Percentiles rank a stretch among this genome's conserved stretches.
These are phyloP conservation scores for Cuculus canorus DNA, from an alignment of 2,797 vertebrate genomes.

Conservation along the genomic window DNA sequence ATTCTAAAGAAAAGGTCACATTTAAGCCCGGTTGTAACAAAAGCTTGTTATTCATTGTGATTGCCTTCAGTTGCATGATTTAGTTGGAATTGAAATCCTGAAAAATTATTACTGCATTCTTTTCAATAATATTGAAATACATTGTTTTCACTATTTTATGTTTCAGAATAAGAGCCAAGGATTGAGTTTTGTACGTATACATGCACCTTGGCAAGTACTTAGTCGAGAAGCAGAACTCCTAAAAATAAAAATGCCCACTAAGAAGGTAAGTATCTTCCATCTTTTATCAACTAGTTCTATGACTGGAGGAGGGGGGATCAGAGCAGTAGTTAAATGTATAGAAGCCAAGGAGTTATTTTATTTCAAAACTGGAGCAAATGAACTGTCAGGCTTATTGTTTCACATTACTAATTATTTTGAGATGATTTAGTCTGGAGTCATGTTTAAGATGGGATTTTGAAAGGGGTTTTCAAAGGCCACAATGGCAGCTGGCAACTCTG, in stretches of 20 bases:
- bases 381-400: background rate
- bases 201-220: conserved; percentile 93
- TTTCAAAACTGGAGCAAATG: background rate
- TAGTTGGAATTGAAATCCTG: background rate
- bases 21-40: background rate
- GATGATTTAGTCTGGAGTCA: background rate
- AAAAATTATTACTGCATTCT: background rate
- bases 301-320: background rate
- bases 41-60: background rate
- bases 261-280: conserved; percentile 84
- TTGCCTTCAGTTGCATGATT: background rate
- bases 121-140: background rate
- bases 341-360: background rate
- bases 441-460: background rate
- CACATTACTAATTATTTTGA: background rate
- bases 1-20: background rate
- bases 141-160: conserved; percentile 32
- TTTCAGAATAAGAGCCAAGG: conserved; percentile 87
- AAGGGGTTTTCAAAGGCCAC: background rate
- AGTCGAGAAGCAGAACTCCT: conserved; percentile 96
- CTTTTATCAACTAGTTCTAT: background rate
- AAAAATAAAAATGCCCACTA: conserved; percentile 97
- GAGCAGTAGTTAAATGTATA: background rate
- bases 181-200: conserved; percentile 88
- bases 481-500: background rate